A percentile compares a stretch with the other conserved stretches of the same genome.
Conservation (phyloP, 1,140 invertebrate genomes). For the Heliothis subflexa region DNA sequence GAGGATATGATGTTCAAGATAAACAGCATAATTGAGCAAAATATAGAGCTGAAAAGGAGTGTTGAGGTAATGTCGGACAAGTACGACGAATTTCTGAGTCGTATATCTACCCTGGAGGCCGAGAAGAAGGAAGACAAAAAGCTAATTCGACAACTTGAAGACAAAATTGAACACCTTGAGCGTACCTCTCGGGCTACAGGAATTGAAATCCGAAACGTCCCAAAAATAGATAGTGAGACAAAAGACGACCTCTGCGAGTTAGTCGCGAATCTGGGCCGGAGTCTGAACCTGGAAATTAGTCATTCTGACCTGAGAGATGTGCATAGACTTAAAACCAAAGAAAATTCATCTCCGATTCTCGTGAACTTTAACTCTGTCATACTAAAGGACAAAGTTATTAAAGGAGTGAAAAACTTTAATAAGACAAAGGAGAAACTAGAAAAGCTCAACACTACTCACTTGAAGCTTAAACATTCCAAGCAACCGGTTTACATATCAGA, state of each 20-base stretch:
- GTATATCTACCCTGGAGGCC: conserved; percentile 8
- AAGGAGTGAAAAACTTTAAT: conserved; percentile 12
- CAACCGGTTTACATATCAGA: conserved; percentile 6
- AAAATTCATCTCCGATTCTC: neutral
- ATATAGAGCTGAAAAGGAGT: conserved; percentile 10
- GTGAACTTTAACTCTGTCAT: neutral
- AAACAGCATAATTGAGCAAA: conserved; percentile 16
- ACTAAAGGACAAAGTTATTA: conserved; percentile 1
- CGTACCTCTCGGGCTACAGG: neutral
- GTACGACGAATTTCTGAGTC: conserved; percentile 18
- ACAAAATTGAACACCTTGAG: conserved; percentile 11
- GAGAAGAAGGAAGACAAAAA: conserved; percentile 17
- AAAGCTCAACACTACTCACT: conserved; percentile 19
- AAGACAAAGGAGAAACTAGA: neutral
- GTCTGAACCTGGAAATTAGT: conserved; percentile 13
- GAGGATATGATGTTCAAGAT: conserved; percentile 15
- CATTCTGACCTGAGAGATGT: conserved; percentile 15
- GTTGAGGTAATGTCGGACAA: conserved; percentile 10
- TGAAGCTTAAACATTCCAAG: neutral
- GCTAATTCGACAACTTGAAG: conserved; percentile 15
- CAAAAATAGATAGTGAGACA: conserved; percentile 7
- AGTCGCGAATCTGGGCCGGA: conserved; percentile 4
- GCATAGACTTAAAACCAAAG: neutral
- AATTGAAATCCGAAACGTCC: conserved; percentile 15
- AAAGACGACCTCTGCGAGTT: conserved; percentile 20